phyloP scores from a whole-genome alignment of 2,113 vertebrate genomes.

The Ceratotherium simum region DNA sequence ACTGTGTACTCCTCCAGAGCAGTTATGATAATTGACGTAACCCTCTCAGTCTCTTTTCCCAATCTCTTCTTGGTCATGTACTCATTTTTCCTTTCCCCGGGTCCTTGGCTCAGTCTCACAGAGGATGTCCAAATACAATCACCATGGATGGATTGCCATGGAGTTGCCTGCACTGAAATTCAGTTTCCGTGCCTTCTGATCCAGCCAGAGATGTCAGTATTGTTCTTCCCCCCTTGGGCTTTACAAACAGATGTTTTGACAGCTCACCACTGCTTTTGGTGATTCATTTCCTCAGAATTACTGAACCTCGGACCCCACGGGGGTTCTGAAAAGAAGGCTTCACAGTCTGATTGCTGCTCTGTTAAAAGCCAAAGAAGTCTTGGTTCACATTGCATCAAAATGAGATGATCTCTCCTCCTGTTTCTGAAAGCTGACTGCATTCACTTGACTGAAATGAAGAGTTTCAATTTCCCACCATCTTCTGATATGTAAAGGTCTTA shows the following conservation, averaged over 20 bases:
- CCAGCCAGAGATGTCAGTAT: background rate
- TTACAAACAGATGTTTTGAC: conserved; percentile 71
- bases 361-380: conserved; percentile 30
- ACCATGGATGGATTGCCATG: background rate
- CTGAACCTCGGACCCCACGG: background rate
- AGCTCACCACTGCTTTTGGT: conserved; percentile 44
- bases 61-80: background rate
- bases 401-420: background rate
- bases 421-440: conserved; percentile 23
- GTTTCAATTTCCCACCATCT: background rate
- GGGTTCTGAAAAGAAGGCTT: conserved; percentile 40
- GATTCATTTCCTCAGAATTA: conserved; percentile 63
- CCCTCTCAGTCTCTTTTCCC: background rate
- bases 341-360: conserved; percentile 27
- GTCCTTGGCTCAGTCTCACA: background rate
- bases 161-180: background rate
- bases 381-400: background rate
- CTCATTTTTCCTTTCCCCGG: background rate
- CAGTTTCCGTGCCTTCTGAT: background rate
- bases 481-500: background rate
- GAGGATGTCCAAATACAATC: background rate
- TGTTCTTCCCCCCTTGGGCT: background rate
- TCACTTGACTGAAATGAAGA: conserved; percentile 20
- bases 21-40: background rate
- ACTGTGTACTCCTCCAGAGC: background rate